Percentiles rank a stretch among this genome's conserved stretches.
Evolutionary conservation across 2,888 invertebrate species (phyloP).

Genomic region (Elysia crispata): DNA sequence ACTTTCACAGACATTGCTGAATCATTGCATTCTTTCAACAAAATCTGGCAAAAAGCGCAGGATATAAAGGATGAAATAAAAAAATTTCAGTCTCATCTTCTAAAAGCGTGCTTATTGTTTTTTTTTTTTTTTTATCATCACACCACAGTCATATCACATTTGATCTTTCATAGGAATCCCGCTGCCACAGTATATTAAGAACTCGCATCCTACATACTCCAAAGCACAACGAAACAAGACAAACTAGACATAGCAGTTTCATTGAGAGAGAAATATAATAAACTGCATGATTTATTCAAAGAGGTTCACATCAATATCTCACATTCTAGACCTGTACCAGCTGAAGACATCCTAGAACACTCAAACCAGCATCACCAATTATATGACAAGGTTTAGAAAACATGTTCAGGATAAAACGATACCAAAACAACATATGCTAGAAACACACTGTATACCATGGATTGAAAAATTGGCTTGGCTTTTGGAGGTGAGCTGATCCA

Average conservation of each 20-base stretch:
- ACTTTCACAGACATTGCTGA: background rate
- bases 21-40: background rate
- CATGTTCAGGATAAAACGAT: conserved; percentile 10
- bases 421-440: conserved; percentile 22
- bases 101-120: background rate
- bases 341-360: background rate
- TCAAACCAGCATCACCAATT: background rate
- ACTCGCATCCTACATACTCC: background rate
- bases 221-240: background rate
- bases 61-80: background rate
- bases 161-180: conserved; percentile 22
- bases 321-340: background rate
- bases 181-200: background rate
- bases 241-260: background rate
- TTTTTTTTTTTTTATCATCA: background rate
- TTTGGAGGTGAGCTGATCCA: conserved; percentile 18
- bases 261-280: background rate
- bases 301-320: background rate
- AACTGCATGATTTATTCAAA: background rate
- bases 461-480: no score
- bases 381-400: conserved; percentile 13
- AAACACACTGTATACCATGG: no score
- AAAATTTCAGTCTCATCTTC: background rate
- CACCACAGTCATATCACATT: conserved; percentile 18
- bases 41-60: background rate